Evolutionary conservation across 2,113 vertebrate genomes (phyloP), one percentile per base, ranked within the genome.

Genomic region (Seriola aureovittata): DNA sequence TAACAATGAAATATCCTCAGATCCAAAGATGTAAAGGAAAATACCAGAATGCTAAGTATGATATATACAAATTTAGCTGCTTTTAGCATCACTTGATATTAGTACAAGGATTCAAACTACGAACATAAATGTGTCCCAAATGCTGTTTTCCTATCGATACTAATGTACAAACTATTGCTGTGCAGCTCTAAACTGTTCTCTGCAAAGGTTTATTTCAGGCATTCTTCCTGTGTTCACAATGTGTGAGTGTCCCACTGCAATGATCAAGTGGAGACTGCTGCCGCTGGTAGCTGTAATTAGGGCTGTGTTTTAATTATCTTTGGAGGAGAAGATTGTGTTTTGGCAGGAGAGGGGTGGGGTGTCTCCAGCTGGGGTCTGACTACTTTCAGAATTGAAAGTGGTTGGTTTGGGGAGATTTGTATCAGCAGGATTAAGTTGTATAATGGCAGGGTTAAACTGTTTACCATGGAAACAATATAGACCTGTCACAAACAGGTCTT

Each of bases 241-340:
- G 73, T 90, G 80, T 86, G 44, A 86, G 68, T 82, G 86, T 91
- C 86, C 78, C 86, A 71, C 74, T 78, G 74, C 78, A 93, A 62
- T 86, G 84, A 82, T 91, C 69, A 85, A 87, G 69, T 76, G 73
- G 81, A 86, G 88, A 70, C 89, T 84, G 73, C 82, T 7, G 66
- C 81, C 0, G 63, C 88, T 78, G 83, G 73, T 86, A 80, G 80
- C 92, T 89, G 90, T 93, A 95, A 95, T 95, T 94, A 93, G 85
- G 73, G 58, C 84, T 87, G 71, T 85, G 86, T 78, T 92, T 88
- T 91, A 92, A 94, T 93, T 91, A 91, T 94, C 89, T 91, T 80
- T 88, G 63, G 82, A 89, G 69, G 78, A 89, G 82, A 92, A 89
- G 87, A 92, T 92, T 85, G 86, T 91, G 90, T 92, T 95, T 92